Percentiles rank a stretch among this genome's conserved stretches.
Evolutionary conservation across 2,797 vertebrate genomes (phyloP).

Genomic region (Sorex maritimensis): DNA sequence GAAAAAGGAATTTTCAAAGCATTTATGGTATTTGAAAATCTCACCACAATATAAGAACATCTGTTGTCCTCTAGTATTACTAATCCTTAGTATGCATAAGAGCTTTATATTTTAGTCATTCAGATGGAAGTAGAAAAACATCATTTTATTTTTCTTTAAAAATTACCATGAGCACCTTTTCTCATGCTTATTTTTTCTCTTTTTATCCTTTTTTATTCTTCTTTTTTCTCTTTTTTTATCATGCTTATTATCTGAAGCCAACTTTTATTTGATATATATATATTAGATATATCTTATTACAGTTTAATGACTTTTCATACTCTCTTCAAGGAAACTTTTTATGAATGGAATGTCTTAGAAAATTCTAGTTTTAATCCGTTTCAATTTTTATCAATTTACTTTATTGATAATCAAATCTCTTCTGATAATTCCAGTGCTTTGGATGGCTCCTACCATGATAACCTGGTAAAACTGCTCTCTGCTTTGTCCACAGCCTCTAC

Average conservation of each 20-base stretch:
- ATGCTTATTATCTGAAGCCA: not conserved
- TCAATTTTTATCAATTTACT: slow-evolving; percentile 38
- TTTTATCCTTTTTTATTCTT: too few relatives aligned
- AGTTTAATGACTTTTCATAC: not conserved
- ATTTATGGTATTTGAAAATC: not conserved
- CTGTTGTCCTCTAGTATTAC: not conserved
- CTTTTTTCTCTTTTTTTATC: too few relatives aligned
- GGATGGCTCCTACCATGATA: not conserved
- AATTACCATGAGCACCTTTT: not conserved
- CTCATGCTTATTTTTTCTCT: too few relatives aligned
- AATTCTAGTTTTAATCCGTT: slow-evolving; percentile 21
- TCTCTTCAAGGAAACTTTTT: slow-evolving; percentile 20
- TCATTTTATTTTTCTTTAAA: slow-evolving; percentile 12
- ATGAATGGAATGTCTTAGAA: not conserved
- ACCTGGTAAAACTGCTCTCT: not conserved
- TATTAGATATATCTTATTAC: not conserved
- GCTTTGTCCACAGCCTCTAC: not conserved
- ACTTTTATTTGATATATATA: not conserved
- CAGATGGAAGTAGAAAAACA: not conserved
- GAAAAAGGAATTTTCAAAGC: not conserved
- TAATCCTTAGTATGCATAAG: not conserved
- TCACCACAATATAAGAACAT: not conserved
- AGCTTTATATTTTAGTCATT: slow-evolving; percentile 17
- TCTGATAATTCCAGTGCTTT: not conserved
- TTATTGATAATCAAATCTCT: not conserved